phyloP scores from a whole-genome alignment of 2,797 vertebrate genomes.

The Hippoglossus hippoglossus region DNA sequence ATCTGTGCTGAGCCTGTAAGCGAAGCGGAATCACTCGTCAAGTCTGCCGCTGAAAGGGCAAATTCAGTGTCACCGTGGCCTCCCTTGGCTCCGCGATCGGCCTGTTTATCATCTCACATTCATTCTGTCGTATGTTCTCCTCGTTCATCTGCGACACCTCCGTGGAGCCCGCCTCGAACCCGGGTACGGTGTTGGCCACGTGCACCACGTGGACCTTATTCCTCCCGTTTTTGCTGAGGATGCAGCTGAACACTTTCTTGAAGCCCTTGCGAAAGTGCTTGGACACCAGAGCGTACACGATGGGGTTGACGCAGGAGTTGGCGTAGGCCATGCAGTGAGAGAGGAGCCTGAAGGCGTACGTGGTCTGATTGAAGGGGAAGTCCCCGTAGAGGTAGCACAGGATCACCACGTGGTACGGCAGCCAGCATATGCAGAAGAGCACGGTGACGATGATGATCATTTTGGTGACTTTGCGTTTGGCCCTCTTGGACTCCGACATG shows the following conservation, averaged over 20 bases:
- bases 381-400: slow-evolving; percentile 90
- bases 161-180: slow-evolving; percentile 85
- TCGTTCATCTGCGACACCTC: slow-evolving; percentile 89
- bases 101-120: slow-evolving; percentile 80
- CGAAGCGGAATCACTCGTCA: slow-evolving; percentile 51
- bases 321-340: slow-evolving; percentile 95
- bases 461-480: slow-evolving; percentile 92
- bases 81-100: slow-evolving; percentile 74
- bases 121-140: slow-evolving; percentile 81
- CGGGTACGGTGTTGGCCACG: slow-evolving; percentile 84
- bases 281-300: slow-evolving; percentile 91
- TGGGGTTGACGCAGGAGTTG: slow-evolving; percentile 93
- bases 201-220: slow-evolving; percentile 88
- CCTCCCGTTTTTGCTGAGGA: slow-evolving; percentile 86
- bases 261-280: slow-evolving; percentile 94
- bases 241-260: slow-evolving; percentile 92
- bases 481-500: slow-evolving; percentile 90
- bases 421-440: slow-evolving; percentile 93
- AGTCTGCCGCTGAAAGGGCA: slow-evolving; percentile 81
- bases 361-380: slow-evolving; percentile 92
- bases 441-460: slow-evolving; percentile 93
- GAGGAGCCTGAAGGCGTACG: slow-evolving; percentile 89
- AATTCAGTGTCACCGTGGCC: slow-evolving; percentile 75
- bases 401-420: slow-evolving; percentile 90
- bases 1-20: slow-evolving; percentile 29